Evolutionary conservation across 2,797 vertebrate genomes (phyloP), one percentile per base, ranked within the genome.

Genomic region (Cetoscarus ocellatus): DNA sequence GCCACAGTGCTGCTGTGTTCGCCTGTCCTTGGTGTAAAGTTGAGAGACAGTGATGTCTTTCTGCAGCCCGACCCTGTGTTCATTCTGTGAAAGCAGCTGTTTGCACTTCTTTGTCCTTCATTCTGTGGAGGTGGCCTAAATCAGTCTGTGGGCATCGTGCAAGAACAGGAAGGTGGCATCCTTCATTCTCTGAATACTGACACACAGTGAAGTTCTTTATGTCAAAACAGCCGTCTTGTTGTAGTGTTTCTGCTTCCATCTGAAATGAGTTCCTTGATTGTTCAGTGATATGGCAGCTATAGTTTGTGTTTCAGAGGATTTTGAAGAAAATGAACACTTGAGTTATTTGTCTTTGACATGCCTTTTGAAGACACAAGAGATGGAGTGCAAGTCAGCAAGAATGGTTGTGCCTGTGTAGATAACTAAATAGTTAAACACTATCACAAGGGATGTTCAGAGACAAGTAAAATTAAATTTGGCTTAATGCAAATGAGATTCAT

Each of bases 41-140:
- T 58, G 61, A 67, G 68, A 61, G 84, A 72, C 71, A 60, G 73
- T 88, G 89, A 91, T 87, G 89, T 90, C 89, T 89, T 88, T 76
- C 81, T 91, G 86, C 86, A 74, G 86, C 72, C 70, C 52, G 19
- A 35, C 64, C 67, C 74, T 58, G 73, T 78, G 90, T 73, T 77
- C 80, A 67, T 83, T 77, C 76, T 59, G 51, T 77, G 72, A 79
- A 72, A 71, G 81, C 73, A 56, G 64, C 78, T 67, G 79, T 51
- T 59, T 75, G 59, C 15, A 34, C 44, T 69, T 58, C 70, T 81
- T 84, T 90, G 85, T 90, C 83, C 85, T 86, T 77, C 69, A 75
- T 80, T 77, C 59, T 7, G 65, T n/a, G 69, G 78, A 84, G 84
- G 88, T 75, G 83, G 75, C 65, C 71, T 75, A n/a, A 48, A 84